A percentile compares a stretch with the other conserved stretches of the same genome.
phyloP scores from a whole-genome alignment of 2,888 invertebrate genomes.

The Phalangium opilio region DNA sequence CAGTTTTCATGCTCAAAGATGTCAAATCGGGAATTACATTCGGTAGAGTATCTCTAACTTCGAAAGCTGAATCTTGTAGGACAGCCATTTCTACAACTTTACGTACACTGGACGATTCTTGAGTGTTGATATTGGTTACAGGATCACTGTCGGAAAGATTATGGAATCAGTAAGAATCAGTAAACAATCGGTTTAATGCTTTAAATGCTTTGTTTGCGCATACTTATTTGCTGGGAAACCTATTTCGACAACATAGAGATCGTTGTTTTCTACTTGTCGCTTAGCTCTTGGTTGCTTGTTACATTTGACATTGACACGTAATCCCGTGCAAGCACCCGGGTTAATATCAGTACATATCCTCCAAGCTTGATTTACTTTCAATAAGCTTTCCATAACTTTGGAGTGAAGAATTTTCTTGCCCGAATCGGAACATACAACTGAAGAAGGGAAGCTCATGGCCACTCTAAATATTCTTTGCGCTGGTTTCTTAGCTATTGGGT shows the following conservation, averaged over 20 bases:
- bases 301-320: conserved; percentile 63
- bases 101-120: conserved; percentile 60
- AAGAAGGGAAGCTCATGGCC: conserved; percentile 85
- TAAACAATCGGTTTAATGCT: too few species aligned
- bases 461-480: conserved; percentile 91
- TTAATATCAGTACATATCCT: conserved; percentile 84
- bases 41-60: conserved; percentile 78
- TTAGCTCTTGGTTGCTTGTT: conserved; percentile 46
- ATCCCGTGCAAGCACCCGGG: conserved; percentile 37
- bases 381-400: conserved; percentile 73
- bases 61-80: conserved; percentile 83
- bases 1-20: conserved; percentile 66
- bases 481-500: conserved; percentile 53
- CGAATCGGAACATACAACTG: conserved; percentile 89
- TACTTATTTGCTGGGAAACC: conserved; percentile 72
- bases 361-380: conserved; percentile 85
- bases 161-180: too few species aligned
- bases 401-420: conserved; percentile 81
- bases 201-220: too few species aligned
- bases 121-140: conserved; percentile 66
- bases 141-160: too few species aligned
- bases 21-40: conserved; percentile 89
- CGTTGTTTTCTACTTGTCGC: conserved; percentile 46
- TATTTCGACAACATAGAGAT: conserved; percentile 61
- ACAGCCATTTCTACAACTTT: conserved; percentile 73